Conservation (phyloP, 2,888 invertebrate genomes). For the Caradrina kadenii region DNA sequence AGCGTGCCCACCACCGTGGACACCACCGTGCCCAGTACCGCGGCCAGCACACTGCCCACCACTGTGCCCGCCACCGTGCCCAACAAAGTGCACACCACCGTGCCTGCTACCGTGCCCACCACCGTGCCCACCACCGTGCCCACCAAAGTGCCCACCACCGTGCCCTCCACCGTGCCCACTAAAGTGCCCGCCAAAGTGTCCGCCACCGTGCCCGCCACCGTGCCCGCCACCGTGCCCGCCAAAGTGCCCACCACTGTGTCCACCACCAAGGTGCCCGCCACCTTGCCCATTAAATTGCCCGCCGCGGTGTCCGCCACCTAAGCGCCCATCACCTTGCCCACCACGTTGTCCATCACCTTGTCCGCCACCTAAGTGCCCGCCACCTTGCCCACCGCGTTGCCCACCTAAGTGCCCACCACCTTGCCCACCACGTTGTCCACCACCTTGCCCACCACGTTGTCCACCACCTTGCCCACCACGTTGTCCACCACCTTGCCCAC, state of each 20-base stretch:
- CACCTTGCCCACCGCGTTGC: constrained; percentile 5
- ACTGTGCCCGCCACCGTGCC: not conserved
- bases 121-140: not conserved
- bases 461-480: not conserved
- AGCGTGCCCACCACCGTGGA: not conserved
- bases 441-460: not conserved
- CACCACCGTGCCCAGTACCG: not conserved
- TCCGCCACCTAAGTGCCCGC: not conserved
- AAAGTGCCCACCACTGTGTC: too few species aligned
- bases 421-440: not conserved
- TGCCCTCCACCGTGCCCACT: not conserved
- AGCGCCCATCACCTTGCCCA: not conserved
- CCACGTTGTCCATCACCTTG: not conserved
- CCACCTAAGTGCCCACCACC: not conserved
- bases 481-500: not conserved
- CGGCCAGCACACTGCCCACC: not conserved
- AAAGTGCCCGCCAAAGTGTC: not conserved
- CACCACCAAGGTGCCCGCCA: too few species aligned
- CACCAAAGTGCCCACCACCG: not conserved
- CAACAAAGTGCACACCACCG: not conserved
- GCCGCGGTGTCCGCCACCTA: not conserved
- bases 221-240: not conserved
- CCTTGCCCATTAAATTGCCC: not conserved
- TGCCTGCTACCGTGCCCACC: not conserved
- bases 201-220: not conserved